Evolutionary conservation across 1,140 invertebrate species (phyloP).

Genomic region (Drosophila burlai): DNA sequence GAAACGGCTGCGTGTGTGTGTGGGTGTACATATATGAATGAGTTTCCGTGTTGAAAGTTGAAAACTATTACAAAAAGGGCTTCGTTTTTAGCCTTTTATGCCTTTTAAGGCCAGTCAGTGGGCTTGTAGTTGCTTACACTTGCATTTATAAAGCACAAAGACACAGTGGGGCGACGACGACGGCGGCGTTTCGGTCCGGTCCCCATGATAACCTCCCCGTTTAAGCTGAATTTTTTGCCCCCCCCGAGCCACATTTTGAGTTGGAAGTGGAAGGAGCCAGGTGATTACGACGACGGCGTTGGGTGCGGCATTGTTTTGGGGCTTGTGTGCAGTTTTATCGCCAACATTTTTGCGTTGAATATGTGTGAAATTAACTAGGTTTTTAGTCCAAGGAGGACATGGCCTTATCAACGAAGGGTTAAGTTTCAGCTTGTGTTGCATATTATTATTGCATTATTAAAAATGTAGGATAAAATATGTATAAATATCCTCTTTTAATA

Average conservation of each 20-base stretch:
- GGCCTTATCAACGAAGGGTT: conserved; percentile 1
- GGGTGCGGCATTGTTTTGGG: conserved; percentile 42
- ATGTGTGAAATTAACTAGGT: conserved; percentile 16
- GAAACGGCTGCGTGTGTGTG: not conserved
- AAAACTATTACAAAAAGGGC: conserved; percentile 4
- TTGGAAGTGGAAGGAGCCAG: conserved; percentile 48
- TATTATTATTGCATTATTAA: not conserved
- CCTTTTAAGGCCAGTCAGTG: conserved; percentile 18
- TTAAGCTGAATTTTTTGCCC: conserved; percentile 36
- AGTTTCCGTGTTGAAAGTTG: conserved; percentile 10
- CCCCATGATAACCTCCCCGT: conserved; percentile 30
- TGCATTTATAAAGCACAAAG: conserved; percentile 7
- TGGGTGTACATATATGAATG: conserved; percentile 1
- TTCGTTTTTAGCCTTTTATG: conserved; percentile 6
- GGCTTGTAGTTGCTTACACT: conserved; percentile 5
- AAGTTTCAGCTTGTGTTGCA: not conserved
- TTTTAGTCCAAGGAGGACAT: conserved; percentile 17
- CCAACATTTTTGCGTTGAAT: conserved; percentile 19
- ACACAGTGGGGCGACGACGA: not conserved
- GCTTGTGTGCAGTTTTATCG: conserved; percentile 29
- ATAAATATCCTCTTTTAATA: not conserved
- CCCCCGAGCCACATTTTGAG: conserved; percentile 34
- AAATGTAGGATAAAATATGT: not conserved
- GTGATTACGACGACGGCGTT: conserved; percentile 32
- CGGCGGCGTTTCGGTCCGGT: conserved; percentile 12